Percentiles rank a stretch among this genome's conserved stretches.
phyloP scores from a whole-genome alignment of 2,113 vertebrate genomes.

The Antechinus stuartii region DNA sequence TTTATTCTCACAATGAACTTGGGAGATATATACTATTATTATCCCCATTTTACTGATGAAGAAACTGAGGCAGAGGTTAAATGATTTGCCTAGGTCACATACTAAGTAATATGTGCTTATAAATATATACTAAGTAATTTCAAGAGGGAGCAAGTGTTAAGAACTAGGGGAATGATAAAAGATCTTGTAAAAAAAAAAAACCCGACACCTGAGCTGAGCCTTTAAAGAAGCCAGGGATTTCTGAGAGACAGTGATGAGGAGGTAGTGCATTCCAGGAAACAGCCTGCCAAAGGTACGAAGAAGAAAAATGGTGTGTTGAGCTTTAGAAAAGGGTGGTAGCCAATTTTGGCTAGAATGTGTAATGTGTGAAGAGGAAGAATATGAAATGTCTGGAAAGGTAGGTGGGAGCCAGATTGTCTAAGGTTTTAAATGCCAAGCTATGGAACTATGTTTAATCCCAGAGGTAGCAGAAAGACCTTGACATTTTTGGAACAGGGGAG shows the following conservation, averaged over 20 bases:
- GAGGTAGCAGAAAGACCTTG: background rate
- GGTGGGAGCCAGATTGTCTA: background rate
- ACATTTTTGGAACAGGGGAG: background rate
- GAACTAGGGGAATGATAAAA: background rate
- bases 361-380: background rate
- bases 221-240: background rate
- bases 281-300: background rate
- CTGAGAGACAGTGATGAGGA: background rate
- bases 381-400: background rate
- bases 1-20: background rate
- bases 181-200: background rate
- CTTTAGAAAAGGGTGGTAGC: background rate
- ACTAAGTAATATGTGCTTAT: background rate
- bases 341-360: background rate
- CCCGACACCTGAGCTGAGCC: background rate
- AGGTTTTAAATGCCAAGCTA: background rate
- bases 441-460: background rate
- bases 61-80: background rate
- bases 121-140: background rate
- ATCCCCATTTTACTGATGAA: background rate
- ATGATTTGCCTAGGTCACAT: background rate
- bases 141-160: background rate
- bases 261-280: background rate
- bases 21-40: background rate
- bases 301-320: background rate